These are phyloP conservation scores for Aplochiton taeniatus DNA, from an alignment of 2,797 vertebrate species.

Conservation along the genomic window DNA sequence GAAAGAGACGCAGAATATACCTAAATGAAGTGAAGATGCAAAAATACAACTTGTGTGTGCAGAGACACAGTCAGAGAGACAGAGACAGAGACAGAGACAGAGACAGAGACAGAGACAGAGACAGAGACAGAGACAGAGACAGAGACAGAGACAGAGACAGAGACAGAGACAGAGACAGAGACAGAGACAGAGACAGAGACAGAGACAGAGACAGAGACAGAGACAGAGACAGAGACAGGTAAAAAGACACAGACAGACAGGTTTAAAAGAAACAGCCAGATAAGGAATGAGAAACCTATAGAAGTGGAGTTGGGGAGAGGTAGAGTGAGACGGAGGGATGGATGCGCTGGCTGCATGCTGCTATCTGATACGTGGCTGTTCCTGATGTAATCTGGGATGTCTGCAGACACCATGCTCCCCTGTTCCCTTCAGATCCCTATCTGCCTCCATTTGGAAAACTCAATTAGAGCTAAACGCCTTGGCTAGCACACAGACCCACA, in stretches of 20 bases:
- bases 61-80: no score
- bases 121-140: background rate
- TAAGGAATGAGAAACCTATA: no score
- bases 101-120: background rate
- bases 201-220: background rate
- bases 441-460: conserved; percentile 9
- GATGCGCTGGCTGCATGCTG: no score
- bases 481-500: background rate
- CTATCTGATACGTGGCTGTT: background rate
- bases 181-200: background rate
- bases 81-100: background rate
- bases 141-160: background rate
- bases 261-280: no score
- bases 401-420: conserved; percentile 4
- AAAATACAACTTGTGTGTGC: no score
- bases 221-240: no score
- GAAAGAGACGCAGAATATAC: no score
- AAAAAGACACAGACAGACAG: no score
- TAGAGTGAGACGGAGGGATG: no score
- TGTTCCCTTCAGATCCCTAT: conserved; percentile 11
- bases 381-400: conserved; percentile 12
- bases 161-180: background rate
- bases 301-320: no score
- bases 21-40: no score
- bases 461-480: conserved; percentile 1